A percentile compares a stretch with the other conserved stretches of the same genome.
Evolutionary conservation across 2,113 vertebrate species (phyloP).

Genomic region (Eurystomus gularis): DNA sequence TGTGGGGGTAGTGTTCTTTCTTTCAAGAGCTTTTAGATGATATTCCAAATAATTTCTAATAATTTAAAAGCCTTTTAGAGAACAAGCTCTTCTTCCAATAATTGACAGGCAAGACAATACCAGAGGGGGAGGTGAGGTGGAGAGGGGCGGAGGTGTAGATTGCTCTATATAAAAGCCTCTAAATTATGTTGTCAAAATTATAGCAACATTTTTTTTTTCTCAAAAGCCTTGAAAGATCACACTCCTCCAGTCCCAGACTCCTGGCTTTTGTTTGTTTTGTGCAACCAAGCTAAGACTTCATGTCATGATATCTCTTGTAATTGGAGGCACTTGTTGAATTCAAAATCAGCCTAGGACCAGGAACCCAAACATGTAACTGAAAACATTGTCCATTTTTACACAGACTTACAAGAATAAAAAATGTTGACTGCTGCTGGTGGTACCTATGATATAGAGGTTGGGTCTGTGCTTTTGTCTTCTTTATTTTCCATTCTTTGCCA

Average conservation of each 20-base stretch:
- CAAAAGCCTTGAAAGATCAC: conserved; percentile 53
- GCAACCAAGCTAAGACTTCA: conserved; percentile 51
- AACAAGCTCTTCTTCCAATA: conserved; percentile 71
- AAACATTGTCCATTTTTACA: conserved; percentile 1
- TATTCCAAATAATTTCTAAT: conserved; percentile 76
- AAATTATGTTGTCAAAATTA: conserved; percentile 80
- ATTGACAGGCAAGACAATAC: conserved; percentile 76
- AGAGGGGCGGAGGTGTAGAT: conserved; percentile 73
- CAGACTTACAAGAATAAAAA: not conserved
- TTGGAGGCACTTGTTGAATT: not conserved
- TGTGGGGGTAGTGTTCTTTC: conserved; percentile 53
- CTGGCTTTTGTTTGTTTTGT: conserved; percentile 67
- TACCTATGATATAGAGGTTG: not conserved
- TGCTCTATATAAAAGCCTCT: conserved; percentile 73
- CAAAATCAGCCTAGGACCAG: conserved; percentile 1
- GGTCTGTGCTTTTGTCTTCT: not conserved
- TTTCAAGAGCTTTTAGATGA: conserved; percentile 71
- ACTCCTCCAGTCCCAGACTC: conserved; percentile 53
- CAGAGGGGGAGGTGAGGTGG: conserved; percentile 64
- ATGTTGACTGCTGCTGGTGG: not conserved
- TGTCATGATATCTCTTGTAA: conserved; percentile 30
- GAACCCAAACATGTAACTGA: not conserved
- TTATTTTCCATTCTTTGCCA: not conserved
- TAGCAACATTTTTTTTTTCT: conserved; percentile 54
- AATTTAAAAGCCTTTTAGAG: conserved; percentile 75